Percentiles rank a stretch among this genome's conserved stretches.
Evolutionary conservation across 2,113 vertebrate species (phyloP).

Genomic region (Leucosticte australis): DNA sequence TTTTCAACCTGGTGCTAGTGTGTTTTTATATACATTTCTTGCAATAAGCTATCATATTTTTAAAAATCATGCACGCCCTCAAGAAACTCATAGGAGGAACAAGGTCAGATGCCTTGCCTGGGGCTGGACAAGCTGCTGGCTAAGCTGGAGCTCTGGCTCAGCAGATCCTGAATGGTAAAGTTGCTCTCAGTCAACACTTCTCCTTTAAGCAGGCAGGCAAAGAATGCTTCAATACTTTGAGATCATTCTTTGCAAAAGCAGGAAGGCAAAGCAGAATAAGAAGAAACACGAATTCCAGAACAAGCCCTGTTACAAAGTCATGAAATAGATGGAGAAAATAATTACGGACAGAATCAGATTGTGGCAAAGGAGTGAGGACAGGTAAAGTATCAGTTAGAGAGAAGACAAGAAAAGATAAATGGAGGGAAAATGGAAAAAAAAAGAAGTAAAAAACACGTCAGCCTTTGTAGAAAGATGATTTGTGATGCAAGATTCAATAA

Average conservation of each 20-base stretch:
- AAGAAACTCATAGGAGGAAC: background rate
- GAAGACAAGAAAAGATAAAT: background rate
- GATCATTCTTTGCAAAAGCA: background rate
- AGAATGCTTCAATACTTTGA: background rate
- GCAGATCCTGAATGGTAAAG: background rate
- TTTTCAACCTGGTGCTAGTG: background rate
- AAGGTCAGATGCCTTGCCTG: background rate
- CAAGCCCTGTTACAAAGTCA: background rate
- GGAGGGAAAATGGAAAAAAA: background rate
- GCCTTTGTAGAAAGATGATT: background rate
- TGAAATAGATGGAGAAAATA: background rate
- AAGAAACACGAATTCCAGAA: background rate
- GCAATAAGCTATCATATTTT: background rate
- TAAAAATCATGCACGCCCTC: background rate
- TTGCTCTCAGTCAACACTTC: fast-evolving
- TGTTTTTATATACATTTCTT: background rate
- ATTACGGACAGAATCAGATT: background rate
- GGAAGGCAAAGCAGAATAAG: background rate
- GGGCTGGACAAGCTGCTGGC: background rate
- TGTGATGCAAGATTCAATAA: background rate
- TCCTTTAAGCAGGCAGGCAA: background rate
- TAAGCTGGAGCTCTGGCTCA: background rate
- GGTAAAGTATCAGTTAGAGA: background rate
- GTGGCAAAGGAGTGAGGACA: background rate
- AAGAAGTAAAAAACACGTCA: background rate